Evolutionary conservation across 2,888 invertebrate species (phyloP).

Genomic region (Argyresthia albistria): DNA sequence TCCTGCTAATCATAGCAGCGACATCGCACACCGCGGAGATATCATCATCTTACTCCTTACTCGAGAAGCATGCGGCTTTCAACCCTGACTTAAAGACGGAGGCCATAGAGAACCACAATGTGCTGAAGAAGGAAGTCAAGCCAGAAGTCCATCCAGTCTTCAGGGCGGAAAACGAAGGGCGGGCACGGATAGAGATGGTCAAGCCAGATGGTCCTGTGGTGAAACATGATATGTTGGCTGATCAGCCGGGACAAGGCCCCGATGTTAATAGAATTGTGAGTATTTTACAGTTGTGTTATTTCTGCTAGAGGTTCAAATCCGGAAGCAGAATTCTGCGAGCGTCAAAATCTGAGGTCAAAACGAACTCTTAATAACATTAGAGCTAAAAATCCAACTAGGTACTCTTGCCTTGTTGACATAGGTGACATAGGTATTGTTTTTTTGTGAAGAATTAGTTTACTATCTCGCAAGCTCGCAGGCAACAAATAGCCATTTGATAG

Average conservation of each 20-base stretch:
- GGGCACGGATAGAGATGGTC: conserved; percentile 43
- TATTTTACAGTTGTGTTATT: conserved; percentile 8
- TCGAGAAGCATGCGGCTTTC: conserved; percentile 33
- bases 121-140: conserved; percentile 28
- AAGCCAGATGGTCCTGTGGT: conserved; percentile 34
- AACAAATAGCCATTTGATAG: no score
- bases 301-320: no score
- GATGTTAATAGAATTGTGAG: conserved; percentile 53
- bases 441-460: no score
- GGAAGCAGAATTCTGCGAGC: no score
- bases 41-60: conserved; percentile 24
- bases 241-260: conserved; percentile 29
- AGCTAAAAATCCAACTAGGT: no score
- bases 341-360: no score
- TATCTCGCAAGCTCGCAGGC: no score
- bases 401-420: no score
- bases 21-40: conserved; percentile 36
- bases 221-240: conserved; percentile 55
- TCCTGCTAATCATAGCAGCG: conserved; percentile 24
- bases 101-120: conserved; percentile 23
- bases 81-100: conserved; percentile 32
- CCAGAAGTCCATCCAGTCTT: conserved; percentile 42
- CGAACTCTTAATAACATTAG: no score
- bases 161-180: conserved; percentile 33
- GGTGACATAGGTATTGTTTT: no score